Base-by-base conservation (phyloP, 2,113 vertebrate species). In the Hippocampus comes region DNA sequence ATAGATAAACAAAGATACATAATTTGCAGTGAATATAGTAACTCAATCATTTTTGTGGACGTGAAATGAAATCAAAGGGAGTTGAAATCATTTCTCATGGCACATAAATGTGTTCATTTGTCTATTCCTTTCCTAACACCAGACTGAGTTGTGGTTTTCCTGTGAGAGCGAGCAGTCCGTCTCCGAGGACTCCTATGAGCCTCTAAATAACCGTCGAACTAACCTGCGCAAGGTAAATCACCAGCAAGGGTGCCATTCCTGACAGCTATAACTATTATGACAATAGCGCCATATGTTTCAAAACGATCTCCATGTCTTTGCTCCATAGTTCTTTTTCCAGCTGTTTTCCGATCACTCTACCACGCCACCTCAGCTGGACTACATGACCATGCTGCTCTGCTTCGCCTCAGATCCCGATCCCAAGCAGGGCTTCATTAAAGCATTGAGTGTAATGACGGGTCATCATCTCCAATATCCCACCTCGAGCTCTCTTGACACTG, bases 111-210 rank as follows among this genome's bases (percentile, higher is more conserved):
- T 21, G 63, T n/a, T 59, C 23, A 59, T 20, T 59, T 27, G 2
- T 60, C 57, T 9, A 18, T 43, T 66, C n/a, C 18, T 55, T 27
- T 68, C 23, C 2, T 46, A 18, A 65, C 63, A 30, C n/a, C 84
- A 98, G 96, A 88, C 85, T 69, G 92, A 94, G 41, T 89, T 97
- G 66, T 98, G 96, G 96, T 98, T 99, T 91, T 81, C 86, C 34
- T 81, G 64, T 82, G 90, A 92, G 1, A 85, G 77, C 82, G 82
- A 89, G 41, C 49, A 82, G 71, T 79, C 77, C 46, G 15, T 90
- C 64, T 89, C 91, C 42, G 86, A 93, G 71, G 91, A 91, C 81
- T 90, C 87, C 1, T 63, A 84, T 63, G 92, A 94, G 70, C 88
- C 88, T 4, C 90, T 91, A 38, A 93, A 89, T 53, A 86, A 95